These are phyloP conservation scores for Plecturocebus donacophilus DNA, from an alignment of 2,113 vertebrate genomes.

Conservation along the genomic window DNA sequence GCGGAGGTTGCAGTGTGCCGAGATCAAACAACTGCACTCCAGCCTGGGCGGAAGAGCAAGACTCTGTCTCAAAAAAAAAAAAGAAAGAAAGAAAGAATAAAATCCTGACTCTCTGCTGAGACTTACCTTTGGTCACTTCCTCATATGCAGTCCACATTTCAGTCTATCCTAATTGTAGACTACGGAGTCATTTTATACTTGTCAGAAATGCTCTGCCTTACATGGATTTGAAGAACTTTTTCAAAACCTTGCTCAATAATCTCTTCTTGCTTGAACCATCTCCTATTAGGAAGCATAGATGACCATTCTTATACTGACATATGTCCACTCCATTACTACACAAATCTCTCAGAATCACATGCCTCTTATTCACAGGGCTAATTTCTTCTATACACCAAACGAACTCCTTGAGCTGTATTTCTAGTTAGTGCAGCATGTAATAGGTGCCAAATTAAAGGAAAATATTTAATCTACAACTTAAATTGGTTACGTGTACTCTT, in stretches of 20 bases:
- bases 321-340: not conserved
- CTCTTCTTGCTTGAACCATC: not conserved
- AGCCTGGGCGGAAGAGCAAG: too few relatives aligned
- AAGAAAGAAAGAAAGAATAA: too few relatives aligned
- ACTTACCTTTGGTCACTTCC: not conserved
- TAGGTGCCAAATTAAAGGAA: not conserved
- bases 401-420: not conserved
- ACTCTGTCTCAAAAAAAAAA: too few relatives aligned
- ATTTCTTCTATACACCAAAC: not conserved
- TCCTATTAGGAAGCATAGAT: not conserved
- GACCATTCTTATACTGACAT: not conserved
- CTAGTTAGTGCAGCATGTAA: not conserved
- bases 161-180: not conserved
- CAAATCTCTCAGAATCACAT: not conserved
- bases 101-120: not conserved
- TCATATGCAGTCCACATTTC: not conserved
- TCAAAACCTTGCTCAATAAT: not conserved
- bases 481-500: not conserved
- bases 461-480: not conserved
- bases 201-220: not conserved
- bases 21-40: too few relatives aligned
- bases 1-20: too few relatives aligned
- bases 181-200: not conserved
- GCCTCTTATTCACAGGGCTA: not conserved
- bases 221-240: not conserved